Percentiles rank a stretch among this genome's conserved stretches.
Conservation (phyloP, 2,113 vertebrate genomes). For the Tragulus kanchil region DNA sequence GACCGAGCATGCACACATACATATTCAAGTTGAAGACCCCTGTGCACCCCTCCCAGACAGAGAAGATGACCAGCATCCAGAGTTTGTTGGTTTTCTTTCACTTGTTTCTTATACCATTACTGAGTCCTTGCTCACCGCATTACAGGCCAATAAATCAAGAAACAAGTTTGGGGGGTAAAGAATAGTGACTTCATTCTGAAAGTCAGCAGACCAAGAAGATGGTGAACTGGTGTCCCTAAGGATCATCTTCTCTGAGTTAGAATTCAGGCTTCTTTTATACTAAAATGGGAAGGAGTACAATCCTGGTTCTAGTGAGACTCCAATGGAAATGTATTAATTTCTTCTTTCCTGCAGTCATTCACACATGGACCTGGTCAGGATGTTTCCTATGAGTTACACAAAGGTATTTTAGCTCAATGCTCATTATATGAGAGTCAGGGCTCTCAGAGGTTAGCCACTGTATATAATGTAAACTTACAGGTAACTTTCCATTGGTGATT, state of each 20-base stretch:
- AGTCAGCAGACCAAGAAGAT: background rate
- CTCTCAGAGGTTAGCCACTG: background rate
- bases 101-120: background rate
- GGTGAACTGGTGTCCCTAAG: background rate
- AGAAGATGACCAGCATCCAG: background rate
- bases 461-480: background rate
- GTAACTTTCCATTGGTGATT: background rate
- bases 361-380: background rate
- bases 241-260: background rate
- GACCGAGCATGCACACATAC: no score
- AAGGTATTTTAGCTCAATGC: background rate
- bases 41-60: background rate
- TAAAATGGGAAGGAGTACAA: background rate
- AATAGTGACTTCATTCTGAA: background rate
- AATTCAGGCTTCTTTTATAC: background rate
- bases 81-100: background rate
- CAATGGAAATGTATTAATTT: background rate
- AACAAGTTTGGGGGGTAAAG: background rate
- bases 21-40: background rate
- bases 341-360: background rate
- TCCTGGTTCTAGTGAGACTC: background rate
- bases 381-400: background rate
- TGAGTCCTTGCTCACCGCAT: background rate
- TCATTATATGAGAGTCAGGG: background rate
- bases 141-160: background rate